Evolutionary conservation across 1,140 invertebrate genomes (phyloP), one percentile per base, ranked within the genome.

Genomic region (Trachelipus rathkii): DNA sequence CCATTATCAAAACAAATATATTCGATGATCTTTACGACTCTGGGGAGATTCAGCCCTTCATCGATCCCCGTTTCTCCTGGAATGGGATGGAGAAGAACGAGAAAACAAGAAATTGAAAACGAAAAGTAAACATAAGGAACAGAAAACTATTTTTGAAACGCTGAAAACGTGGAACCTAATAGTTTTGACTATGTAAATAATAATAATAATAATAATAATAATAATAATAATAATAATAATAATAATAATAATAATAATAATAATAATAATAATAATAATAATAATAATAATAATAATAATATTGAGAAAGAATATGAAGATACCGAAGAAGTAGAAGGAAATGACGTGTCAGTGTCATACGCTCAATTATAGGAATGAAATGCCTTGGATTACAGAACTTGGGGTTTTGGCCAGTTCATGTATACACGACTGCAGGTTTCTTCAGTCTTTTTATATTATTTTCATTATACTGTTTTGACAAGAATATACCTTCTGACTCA

Each of bases 371-470:
- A 19, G 74, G 43, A 13, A 23, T 46, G 46, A 46, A 50, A 11
- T 46, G 74, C 44, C 53, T 50, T 76, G 74, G 74, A 66, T 50
- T 19, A 33, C 74, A 15, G 67, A 44, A 15, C 43, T 76, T 23
- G 67, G 71, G 13, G 74, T 50, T 23, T 44, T 76, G 74, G 74
- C 66, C 69, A 44, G 74, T 76, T 71, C 74, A 76, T 67, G 71
- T 76, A 11, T 76, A 76, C 60, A 71, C 67, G 13, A 53, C 69
- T 13, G 74, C 74, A 8, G 74, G 50, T 11, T 45, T 68, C 13
- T 76, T 71, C 44, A 76, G 74, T 71, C 50, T 76, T 24, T 33
- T 76, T 6, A 68, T 66, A 11, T 66, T 76, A 15, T 50, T 76
- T 71, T 70, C 74, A 10, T 44, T 76, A 3, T 50, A 71, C 44